Evolutionary conservation across 2,113 vertebrate species (phyloP), one percentile per base, ranked within the genome.

Genomic region (Myxocyprinus asiaticus): DNA sequence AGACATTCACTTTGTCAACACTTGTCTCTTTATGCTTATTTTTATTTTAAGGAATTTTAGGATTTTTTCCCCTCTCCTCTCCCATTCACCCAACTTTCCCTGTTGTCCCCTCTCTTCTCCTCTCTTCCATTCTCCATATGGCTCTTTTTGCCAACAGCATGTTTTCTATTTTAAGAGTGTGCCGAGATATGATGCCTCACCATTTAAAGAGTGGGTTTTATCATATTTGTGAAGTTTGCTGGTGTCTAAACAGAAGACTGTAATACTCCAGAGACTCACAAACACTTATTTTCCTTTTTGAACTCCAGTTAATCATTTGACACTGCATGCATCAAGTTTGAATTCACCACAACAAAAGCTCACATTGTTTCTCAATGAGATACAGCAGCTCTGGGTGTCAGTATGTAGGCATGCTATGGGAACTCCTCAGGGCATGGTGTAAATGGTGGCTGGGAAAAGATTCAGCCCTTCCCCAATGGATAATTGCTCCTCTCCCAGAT

Each of bases 271-370:
- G 55, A 58, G 77, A 83, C 69, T 22, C 48, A 17, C 22, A 58
- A 81, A 80, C 64, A 74, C 78, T 82, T 66, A 63, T 79, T 83
- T 83, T 80, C 79, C 70, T 76, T 81, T 74, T 81, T 64, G 73
- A 79, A 70, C 77, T 80, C 77, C 74, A 76, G 66, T 74, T 79
- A 85, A 85, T 81, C 81, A 81, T 76, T 70, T 81, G 75, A 81
- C 84, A 67, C 76, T 75, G 17, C 61, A 70, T 66, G 71, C 78
- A 69, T 70, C 74, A 81, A 82, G 78, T 85, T 75, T 81, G 74
- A 81, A 85, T 72, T 43, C 62, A 42, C 68, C 67, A 80, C 73
- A 83, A 78, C 67, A 84, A 77, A 72, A 73, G 73, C 67, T 51
- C 8, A 53, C 55, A 15, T 71, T 65, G 78, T 75, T 83, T 81